Base-by-base conservation (phyloP, 2,113 vertebrate species). In the Nyctibius bracteatus region DNA sequence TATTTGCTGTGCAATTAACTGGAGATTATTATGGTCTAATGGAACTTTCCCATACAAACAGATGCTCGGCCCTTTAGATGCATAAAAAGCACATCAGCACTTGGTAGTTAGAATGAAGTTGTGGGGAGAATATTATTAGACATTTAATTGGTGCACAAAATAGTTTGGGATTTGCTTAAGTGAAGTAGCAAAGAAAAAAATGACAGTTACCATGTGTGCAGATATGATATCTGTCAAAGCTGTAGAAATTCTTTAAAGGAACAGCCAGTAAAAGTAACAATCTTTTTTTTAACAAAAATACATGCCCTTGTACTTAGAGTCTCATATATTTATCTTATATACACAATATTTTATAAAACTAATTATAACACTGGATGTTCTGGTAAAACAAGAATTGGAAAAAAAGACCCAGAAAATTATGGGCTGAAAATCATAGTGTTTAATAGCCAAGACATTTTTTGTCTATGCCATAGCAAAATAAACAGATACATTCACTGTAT, bases 1-100 rank as follows among this genome's bases (percentile, higher is more conserved):
- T 98, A 97, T 98, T 98, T 98, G 88, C 97, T 94, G 74, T 92
- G 94, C 95, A 98, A 95, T 98, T 98, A 97, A 95, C 74, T 93
- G 86, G 71, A 96, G 88, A 96, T 96, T 94, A 96, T 96, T 92
- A 93, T 82, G 55, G 39, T 87, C 78, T 83, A 70, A 84, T 97
- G 92, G 74, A 96, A 78, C 43, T 96, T 94, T 83, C 94, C 63
- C 67, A 70, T 13, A 61, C 54, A 96, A 97, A 95, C 88, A 97
- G 94, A 95, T 96, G 94, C 70, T 95, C 16, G 2, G 14, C 37
- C 28, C 43, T 90, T 94, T 51, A 63, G 15, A 47, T 83, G 47
- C 61, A 66, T 81, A 52, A 81, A 91, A 95, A 83, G 30, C 54
- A 59, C 65, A 84, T 66, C 83, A 72, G 54, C 8, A 62, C 31